A percentile compares a stretch with the other conserved stretches of the same genome.
These are phyloP conservation scores for Melanostoma scalare DNA, from an alignment of 2,888 invertebrate species.

Conservation along the genomic window DNA sequence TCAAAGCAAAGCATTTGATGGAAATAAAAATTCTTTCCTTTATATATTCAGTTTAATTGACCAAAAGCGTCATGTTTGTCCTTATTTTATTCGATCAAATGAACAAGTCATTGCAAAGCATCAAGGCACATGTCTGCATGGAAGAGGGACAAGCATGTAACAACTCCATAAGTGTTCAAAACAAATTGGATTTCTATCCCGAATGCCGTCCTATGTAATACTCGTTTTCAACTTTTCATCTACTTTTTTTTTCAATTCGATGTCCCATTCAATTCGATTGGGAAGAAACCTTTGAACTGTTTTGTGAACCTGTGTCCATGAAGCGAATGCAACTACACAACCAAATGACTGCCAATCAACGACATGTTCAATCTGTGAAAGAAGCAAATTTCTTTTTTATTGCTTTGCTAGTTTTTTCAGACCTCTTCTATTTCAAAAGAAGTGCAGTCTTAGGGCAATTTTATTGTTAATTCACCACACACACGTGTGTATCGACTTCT, in stretches of 20 bases:
- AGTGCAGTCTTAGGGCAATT: background rate
- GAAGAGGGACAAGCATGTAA: too few species aligned
- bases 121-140: too few species aligned
- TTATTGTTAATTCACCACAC: constrained; percentile 24
- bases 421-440: background rate
- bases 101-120: too few species aligned
- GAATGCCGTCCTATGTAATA: too few species aligned
- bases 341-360: constrained; percentile 6
- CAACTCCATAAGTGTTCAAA: too few species aligned
- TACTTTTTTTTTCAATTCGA: background rate
- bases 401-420: constrained; percentile 9
- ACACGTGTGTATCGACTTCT: background rate
- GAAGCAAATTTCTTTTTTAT: constrained; percentile 17
- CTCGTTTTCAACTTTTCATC: too few species aligned
- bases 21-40: too few species aligned
- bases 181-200: too few species aligned
- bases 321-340: background rate
- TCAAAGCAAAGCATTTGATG: too few species aligned
- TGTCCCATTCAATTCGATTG: constrained; percentile 1
- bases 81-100: too few species aligned
- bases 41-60: too few species aligned
- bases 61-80: too few species aligned
- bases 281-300: background rate
- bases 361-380: constrained; percentile 1
- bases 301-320: background rate